Base-by-base conservation (phyloP, 2,888 invertebrate genomes). In the Thereva nobilitata region DNA sequence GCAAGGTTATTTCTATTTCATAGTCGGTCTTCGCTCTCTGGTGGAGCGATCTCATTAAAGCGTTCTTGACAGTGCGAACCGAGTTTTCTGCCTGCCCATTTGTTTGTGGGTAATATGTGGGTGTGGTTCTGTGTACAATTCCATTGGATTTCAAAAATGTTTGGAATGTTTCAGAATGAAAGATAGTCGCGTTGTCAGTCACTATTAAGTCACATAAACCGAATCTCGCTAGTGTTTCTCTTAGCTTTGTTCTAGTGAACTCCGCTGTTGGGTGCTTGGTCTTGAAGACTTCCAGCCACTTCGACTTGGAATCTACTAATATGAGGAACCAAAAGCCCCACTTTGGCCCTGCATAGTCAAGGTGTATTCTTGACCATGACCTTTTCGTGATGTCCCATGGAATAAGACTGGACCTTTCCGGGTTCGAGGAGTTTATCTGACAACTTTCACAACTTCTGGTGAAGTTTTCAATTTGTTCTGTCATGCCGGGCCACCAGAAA, bases 401-500 rank as follows among this genome's bases (percentile, higher is more conserved):
- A 35, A 53, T 53, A 37, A 53, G 53, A n/a, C 34, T 41, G 42
- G 42, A 53, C 35, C 42, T 52, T 41, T 42, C 44, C 38, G 10
- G 52, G 37, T 35, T 42, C 52, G 38, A 35, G 44, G 52, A 54
- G 4, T 45, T 64, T 41, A 37, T 10, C 23, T 8, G 52, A 52
- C 52, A 52, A n/a, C n/a, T n/a, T 35, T 52, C 52, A 12, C 35
- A 52, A 52, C 35, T 4, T 34, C 35, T 35, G 1, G 9, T 52
- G 23, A 44, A 64, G 35, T 64, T 53, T 45, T 64, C 45, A 44
- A 52, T 53, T 37, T 54, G 10, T 12, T 35, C 38, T 35, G 45
- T 67, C 38, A 67, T 61, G 37, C 53, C 45, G 42, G 66, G 61
- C 66, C 66, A 67, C 66, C 66, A 52, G 44, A 61, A 54, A 59